Evolutionary conservation across 2,888 invertebrate species (phyloP).

Genomic region (Eupithecia dodoneata): DNA sequence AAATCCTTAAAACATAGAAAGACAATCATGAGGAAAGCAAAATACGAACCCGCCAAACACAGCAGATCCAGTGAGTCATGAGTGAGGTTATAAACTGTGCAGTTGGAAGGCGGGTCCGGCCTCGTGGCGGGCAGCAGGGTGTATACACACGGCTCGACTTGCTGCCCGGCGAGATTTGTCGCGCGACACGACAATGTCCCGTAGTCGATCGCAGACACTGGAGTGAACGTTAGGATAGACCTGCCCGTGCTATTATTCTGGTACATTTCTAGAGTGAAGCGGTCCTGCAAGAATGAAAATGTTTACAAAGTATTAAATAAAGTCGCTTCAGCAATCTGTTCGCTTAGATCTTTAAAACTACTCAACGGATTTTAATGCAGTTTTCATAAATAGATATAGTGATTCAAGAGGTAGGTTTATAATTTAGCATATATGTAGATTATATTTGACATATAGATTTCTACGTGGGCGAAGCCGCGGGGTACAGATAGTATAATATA

Average conservation of each 20-base stretch:
- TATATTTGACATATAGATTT: no score
- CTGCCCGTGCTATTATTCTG: constrained; percentile 58
- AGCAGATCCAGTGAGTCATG: constrained; percentile 90
- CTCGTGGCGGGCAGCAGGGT: constrained; percentile 90
- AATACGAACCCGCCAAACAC: constrained; percentile 83
- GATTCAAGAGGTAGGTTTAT: no score
- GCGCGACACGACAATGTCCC: constrained; percentile 92
- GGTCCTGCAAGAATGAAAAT: constrained; percentile 64
- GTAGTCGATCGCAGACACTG: constrained; percentile 90
- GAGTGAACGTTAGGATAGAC: constrained; percentile 90
- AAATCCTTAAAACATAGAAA: background rate
- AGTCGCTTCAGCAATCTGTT: no score
- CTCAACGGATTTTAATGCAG: no score
- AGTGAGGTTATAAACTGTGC: constrained; percentile 91
- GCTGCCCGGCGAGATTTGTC: constrained; percentile 88
- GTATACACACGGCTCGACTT: constrained; percentile 89
- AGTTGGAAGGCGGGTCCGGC: constrained; percentile 91
- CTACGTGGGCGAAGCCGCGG: no score
- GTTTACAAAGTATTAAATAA: background rate
- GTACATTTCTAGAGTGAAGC: constrained; percentile 79
- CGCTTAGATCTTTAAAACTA: no score
- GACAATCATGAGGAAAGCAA: background rate
- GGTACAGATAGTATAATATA: no score
- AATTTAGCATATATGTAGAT: no score
- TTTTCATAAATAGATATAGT: no score